phyloP scores from a whole-genome alignment of 2,113 vertebrate genomes.

The Lates calcarifer region DNA sequence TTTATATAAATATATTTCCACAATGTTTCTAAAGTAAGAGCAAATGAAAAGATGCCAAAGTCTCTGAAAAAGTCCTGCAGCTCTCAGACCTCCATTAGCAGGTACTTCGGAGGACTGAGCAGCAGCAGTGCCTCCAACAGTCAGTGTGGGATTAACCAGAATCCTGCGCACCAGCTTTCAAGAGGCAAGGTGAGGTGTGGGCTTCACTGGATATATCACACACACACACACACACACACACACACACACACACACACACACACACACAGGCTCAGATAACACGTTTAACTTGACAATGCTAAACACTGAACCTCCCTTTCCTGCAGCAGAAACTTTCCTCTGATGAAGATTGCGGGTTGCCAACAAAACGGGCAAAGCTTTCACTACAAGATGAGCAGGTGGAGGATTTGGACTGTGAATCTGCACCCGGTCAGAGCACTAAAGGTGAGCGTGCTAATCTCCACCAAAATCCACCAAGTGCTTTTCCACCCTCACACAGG shows the following conservation, averaged over 20 bases:
- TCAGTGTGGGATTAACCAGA: constrained; percentile 40
- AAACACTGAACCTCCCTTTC: background rate
- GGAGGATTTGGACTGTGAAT: constrained; percentile 13
- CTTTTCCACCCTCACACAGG: background rate
- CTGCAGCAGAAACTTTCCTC: constrained; percentile 67
- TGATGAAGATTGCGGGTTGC: constrained; percentile 27
- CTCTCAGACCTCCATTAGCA: constrained; percentile 85
- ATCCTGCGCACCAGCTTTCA: constrained; percentile 24
- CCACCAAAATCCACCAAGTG: background rate
- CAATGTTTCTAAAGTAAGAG: background rate
- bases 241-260: background rate
- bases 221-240: background rate
- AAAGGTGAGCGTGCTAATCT: constrained; percentile 58
- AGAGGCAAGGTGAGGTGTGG: constrained; percentile 73
- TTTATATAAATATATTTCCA: background rate
- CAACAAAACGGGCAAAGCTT: constrained; percentile 76
- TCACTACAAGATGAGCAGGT: constrained; percentile 18
- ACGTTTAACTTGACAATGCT: background rate
- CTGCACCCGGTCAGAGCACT: constrained; percentile 12
- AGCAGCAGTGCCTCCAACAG: constrained; percentile 32
- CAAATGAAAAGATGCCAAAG: constrained; percentile 73
- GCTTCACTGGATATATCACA: background rate
- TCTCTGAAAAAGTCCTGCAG: constrained; percentile 70
- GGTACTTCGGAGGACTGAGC: constrained; percentile 80
- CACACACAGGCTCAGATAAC: background rate